Percentiles rank a stretch among this genome's conserved stretches.
Evolutionary conservation across 2,888 invertebrate genomes (phyloP).

Genomic region (Gordius sp.): DNA sequence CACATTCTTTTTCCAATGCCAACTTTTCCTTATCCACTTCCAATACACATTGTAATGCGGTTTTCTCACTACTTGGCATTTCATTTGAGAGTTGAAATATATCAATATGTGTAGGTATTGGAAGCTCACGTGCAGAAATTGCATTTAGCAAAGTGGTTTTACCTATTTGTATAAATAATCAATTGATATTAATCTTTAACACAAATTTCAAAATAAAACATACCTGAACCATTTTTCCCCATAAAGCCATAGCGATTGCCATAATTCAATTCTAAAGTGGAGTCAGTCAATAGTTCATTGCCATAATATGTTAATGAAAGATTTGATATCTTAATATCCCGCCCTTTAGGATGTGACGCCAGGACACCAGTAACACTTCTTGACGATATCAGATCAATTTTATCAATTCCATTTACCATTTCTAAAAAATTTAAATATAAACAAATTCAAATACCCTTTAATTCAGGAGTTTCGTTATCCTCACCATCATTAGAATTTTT

Average conservation of each 20-base stretch:
- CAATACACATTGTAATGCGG: conserved; percentile 79
- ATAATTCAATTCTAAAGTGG: conserved; percentile 79
- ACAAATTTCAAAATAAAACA: conserved; percentile 23
- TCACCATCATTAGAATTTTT: background rate
- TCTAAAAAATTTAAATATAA: background rate
- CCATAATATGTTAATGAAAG: conserved; percentile 95
- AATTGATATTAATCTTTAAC: background rate
- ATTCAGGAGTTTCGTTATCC: background rate
- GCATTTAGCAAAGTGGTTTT: conserved; percentile 77
- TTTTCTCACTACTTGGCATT: conserved; percentile 89
- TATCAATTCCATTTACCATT: conserved; percentile 24
- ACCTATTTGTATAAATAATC: conserved; percentile 32
- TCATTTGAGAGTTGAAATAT: conserved; percentile 86
- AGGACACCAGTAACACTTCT: conserved; percentile 65
- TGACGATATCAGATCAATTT: conserved; percentile 37
- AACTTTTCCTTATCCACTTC: conserved; percentile 84
- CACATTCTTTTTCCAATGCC: conserved; percentile 64
- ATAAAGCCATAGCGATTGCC: conserved; percentile 81
- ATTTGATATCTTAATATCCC: conserved; percentile 80
- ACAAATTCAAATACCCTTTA: background rate
- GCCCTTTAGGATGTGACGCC: conserved; percentile 72
- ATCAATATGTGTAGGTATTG: conserved; percentile 82
- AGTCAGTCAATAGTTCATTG: conserved; percentile 73
- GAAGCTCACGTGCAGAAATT: conserved; percentile 66
- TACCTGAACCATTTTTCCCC: conserved; percentile 85